These are phyloP conservation scores for Hydractinia symbiolongicarpus DNA, from an alignment of 30 jellyfish, hydroid and myxozoan species.

Conservation along the genomic window DNA sequence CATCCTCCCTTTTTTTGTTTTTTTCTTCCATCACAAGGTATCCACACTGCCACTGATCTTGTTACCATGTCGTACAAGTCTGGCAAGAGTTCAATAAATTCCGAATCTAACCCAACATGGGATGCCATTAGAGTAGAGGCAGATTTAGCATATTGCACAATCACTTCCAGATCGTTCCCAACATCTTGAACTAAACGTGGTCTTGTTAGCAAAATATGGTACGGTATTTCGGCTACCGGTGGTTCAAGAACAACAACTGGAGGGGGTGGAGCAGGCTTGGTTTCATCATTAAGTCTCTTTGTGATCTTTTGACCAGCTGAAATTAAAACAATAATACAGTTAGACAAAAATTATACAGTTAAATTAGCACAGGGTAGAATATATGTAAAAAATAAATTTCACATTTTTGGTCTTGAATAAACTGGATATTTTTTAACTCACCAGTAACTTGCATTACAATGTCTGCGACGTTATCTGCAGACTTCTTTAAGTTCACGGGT, in stretches of 20 bases:
- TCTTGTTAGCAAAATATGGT: slow-evolving; percentile 54
- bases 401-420: not conserved
- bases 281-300: slow-evolving; percentile 43
- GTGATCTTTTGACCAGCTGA: slow-evolving; percentile 56
- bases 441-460: slow-evolving; percentile 10
- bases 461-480: not conserved
- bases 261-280: slow-evolving; percentile 45
- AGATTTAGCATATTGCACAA: slow-evolving; percentile 51
- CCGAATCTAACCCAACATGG: slow-evolving; percentile 69
- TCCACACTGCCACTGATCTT: slow-evolving; percentile 27
- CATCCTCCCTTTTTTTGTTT: slow-evolving; percentile 40
- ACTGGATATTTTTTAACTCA: not conserved
- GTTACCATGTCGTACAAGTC: slow-evolving; percentile 47
- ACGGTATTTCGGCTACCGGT: slow-evolving; percentile 60
- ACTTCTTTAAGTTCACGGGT: not conserved
- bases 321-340: not conserved
- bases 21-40: slow-evolving; percentile 49
- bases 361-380: not conserved
- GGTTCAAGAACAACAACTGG: slow-evolving; percentile 22
- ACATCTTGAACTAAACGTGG: slow-evolving; percentile 65
- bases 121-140: slow-evolving; percentile 41
- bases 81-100: slow-evolving; percentile 46
- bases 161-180: slow-evolving; percentile 49
- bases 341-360: not conserved
- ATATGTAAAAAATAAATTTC: not conserved